Evolutionary conservation across 2,113 vertebrate genomes (phyloP).

Genomic region (Peromyscus maniculatus): DNA sequence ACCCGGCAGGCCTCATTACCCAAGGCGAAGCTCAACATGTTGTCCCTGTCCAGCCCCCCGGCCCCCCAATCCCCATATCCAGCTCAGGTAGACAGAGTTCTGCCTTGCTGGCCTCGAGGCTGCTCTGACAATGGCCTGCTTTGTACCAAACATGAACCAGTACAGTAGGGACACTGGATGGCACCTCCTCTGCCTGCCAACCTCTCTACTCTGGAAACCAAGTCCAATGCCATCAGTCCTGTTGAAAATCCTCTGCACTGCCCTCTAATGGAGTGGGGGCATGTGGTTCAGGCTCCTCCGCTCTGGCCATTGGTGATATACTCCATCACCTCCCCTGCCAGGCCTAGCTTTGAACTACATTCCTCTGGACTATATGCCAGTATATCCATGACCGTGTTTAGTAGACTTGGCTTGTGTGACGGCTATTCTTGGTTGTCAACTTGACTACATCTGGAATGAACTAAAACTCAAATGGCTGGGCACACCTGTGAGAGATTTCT

Average conservation of each 20-base stretch:
- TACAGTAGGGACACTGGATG: background rate
- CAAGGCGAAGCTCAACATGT: conserved; percentile 8
- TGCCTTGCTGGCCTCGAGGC: background rate
- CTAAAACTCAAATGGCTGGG: background rate
- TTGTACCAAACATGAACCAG: background rate
- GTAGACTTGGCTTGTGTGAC: background rate
- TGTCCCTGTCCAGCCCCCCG: background rate
- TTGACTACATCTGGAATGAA: background rate
- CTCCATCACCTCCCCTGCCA: background rate
- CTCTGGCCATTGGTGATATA: background rate
- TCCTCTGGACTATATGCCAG: background rate
- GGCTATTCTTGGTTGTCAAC: background rate
- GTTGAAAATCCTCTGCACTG: background rate
- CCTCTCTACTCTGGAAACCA: conserved; percentile 36
- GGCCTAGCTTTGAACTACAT: background rate
- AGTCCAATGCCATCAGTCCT: background rate
- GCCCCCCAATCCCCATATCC: background rate
- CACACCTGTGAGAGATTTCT: background rate
- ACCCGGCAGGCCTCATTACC: background rate
- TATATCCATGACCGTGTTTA: background rate
- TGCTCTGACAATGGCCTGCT: background rate
- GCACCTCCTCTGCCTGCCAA: background rate
- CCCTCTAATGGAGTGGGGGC: background rate
- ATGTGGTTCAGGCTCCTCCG: background rate
- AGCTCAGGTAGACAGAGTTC: background rate